Conservation (phyloP, 2,888 invertebrate genomes). For the Coelopa pilipes region DNA sequence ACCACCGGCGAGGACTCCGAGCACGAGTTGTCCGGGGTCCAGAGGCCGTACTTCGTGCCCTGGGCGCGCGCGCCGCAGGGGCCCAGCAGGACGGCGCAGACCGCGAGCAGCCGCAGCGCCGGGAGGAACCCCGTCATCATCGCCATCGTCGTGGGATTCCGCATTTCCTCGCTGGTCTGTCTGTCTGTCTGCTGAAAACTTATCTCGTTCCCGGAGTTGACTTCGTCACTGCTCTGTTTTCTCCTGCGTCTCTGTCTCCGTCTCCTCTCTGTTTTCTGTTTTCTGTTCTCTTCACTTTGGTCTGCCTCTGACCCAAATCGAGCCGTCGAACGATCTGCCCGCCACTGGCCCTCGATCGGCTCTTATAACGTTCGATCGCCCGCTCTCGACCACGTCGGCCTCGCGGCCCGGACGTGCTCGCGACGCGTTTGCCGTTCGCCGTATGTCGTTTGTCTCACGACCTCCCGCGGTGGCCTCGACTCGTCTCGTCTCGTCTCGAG, state of each 20-base stretch:
- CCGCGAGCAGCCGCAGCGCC: neutral
- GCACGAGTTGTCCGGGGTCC: conserved; percentile 56
- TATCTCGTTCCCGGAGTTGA: too few species aligned
- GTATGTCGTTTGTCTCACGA: conserved; percentile 17
- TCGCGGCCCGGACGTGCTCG: conserved; percentile 6
- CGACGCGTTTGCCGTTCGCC: neutral
- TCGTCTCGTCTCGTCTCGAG: neutral
- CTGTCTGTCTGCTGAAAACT: too few species aligned
- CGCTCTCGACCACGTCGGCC: too few species aligned
- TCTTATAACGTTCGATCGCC: too few species aligned
- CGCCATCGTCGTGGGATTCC: neutral
- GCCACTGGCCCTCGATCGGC: neutral
- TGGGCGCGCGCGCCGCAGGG: conserved; percentile 40
- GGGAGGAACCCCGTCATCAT: neutral
- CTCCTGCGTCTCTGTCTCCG: too few species aligned
- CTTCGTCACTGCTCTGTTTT: too few species aligned
- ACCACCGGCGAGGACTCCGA: conserved; percentile 52
- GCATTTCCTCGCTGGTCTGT: too few species aligned
- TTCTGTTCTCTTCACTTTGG: neutral
- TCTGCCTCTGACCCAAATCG: neutral
- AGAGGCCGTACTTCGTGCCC: conserved; percentile 58
- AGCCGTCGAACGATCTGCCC: neutral
- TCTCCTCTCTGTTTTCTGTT: neutral
- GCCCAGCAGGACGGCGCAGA: neutral
- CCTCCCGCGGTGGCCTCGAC: neutral